Evolutionary conservation across 2,113 vertebrate genomes (phyloP).

Genomic region (Callopanchax toddi): DNA sequence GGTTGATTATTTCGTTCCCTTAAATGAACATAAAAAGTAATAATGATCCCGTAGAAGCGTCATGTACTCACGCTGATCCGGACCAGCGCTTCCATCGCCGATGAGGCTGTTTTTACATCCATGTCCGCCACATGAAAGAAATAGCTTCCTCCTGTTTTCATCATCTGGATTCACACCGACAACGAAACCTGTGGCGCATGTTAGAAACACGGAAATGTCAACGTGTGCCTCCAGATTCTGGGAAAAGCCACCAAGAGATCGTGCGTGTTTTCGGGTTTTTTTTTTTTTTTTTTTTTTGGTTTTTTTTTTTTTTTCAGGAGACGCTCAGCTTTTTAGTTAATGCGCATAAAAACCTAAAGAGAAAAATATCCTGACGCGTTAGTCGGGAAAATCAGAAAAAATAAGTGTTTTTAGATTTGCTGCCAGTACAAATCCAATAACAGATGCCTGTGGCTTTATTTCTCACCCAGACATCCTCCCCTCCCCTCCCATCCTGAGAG

Average conservation of each 20-base stretch:
- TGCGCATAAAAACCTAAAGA: constrained; percentile 6
- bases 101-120: constrained; percentile 67
- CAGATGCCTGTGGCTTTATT: constrained; percentile 60
- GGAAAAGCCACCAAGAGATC: not conserved
- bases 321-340: not conserved
- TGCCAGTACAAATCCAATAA: constrained; percentile 14
- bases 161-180: constrained; percentile 46
- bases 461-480: constrained; percentile 51
- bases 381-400: not conserved
- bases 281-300: not conserved
- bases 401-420: not conserved
- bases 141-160: constrained; percentile 44
- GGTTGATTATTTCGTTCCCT: too few species aligned
- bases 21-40: not conserved
- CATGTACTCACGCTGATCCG: constrained; percentile 73
- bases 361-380: not conserved
- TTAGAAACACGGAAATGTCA: not conserved
- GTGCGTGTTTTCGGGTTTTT: not conserved
- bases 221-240: not conserved
- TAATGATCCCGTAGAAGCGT: too few species aligned
- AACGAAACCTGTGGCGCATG: constrained; percentile 27
- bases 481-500: constrained; percentile 35
- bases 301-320: constrained; percentile 3
- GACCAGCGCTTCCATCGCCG: constrained; percentile 73
- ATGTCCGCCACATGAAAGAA: constrained; percentile 66